Evolutionary conservation across 2,888 invertebrate species (phyloP).

Genomic region (Drosophila pegasa): DNA sequence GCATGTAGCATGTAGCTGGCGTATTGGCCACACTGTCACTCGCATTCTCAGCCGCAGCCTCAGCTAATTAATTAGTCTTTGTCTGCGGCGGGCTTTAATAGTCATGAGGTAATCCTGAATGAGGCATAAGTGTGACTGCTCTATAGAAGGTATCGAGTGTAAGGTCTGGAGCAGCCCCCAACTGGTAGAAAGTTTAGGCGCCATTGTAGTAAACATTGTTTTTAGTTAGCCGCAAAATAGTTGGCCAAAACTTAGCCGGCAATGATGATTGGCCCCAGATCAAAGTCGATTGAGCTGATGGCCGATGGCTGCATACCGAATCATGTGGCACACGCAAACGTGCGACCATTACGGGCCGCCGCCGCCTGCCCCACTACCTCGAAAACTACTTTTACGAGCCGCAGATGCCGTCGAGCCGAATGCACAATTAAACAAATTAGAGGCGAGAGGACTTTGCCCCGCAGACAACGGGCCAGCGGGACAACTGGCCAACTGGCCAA

Average conservation of each 20-base stretch:
- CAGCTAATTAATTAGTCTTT: slow-evolving; percentile 39
- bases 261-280: slow-evolving; percentile 53
- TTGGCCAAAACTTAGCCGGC: slow-evolving; percentile 37
- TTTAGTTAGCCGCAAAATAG: slow-evolving; percentile 44
- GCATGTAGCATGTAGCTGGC: not conserved
- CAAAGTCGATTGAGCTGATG: slow-evolving; percentile 40
- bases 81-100: slow-evolving; percentile 21
- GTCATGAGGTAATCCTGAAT: slow-evolving; percentile 49
- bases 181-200: slow-evolving; percentile 57
- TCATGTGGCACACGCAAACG: slow-evolving; percentile 51
- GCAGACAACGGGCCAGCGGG: not conserved
- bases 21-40: not conserved
- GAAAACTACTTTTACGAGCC: slow-evolving; percentile 62
- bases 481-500: not conserved
- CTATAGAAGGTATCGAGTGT: slow-evolving; percentile 7
- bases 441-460: slow-evolving; percentile 33
- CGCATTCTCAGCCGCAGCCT: slow-evolving; percentile 56
- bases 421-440: slow-evolving; percentile 61
- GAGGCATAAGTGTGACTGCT: not conserved
- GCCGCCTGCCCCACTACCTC: slow-evolving; percentile 24
- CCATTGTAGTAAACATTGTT: slow-evolving; percentile 50
- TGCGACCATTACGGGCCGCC: slow-evolving; percentile 42
- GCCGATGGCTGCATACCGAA: slow-evolving; percentile 53
- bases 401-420: slow-evolving; percentile 36
- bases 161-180: too few species aligned